Percentiles rank a stretch among this genome's conserved stretches.
phyloP scores from a whole-genome alignment of 2,113 vertebrate species.

The Zootoca vivipara region DNA sequence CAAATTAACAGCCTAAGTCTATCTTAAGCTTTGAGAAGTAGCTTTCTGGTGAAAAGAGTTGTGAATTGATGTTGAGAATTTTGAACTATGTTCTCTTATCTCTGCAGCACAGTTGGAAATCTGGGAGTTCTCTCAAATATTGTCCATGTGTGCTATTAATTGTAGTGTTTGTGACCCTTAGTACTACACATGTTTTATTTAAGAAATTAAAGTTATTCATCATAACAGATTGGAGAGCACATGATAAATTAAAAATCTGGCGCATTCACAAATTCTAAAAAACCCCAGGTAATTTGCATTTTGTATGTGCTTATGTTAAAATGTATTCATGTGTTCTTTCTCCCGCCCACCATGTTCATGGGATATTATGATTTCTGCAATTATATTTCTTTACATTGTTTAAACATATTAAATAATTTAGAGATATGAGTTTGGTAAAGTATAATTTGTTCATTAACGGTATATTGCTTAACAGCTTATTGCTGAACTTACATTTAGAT shows the following conservation, averaged over 20 bases:
- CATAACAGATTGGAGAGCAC: constrained; percentile 13
- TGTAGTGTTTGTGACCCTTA: not conserved
- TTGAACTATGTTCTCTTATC: constrained; percentile 27
- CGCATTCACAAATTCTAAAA: not conserved
- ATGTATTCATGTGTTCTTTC: not conserved
- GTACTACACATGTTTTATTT: not conserved
- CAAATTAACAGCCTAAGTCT: constrained; percentile 35
- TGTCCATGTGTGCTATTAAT: constrained; percentile 21
- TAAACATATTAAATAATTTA: not conserved
- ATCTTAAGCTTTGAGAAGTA: constrained; percentile 34
- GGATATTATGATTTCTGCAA: not conserved
- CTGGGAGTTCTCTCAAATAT: constrained; percentile 38
- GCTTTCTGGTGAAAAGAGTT: constrained; percentile 5
- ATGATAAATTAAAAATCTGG: not conserved
- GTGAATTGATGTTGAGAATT: constrained; percentile 24
- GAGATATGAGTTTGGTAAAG: not conserved
- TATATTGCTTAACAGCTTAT: not conserved
- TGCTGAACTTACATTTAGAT: not conserved
- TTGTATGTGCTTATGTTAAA: constrained; percentile 11
- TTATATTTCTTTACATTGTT: not conserved
- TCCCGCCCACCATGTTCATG: not conserved
- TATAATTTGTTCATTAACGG: not conserved
- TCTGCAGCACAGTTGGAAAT: constrained; percentile 32
- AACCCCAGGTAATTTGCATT: not conserved
- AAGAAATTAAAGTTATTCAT: constrained; percentile 46